These are phyloP conservation scores for Lepidothrix coronata DNA, from an alignment of 2,113 vertebrate genomes.

Conservation along the genomic window DNA sequence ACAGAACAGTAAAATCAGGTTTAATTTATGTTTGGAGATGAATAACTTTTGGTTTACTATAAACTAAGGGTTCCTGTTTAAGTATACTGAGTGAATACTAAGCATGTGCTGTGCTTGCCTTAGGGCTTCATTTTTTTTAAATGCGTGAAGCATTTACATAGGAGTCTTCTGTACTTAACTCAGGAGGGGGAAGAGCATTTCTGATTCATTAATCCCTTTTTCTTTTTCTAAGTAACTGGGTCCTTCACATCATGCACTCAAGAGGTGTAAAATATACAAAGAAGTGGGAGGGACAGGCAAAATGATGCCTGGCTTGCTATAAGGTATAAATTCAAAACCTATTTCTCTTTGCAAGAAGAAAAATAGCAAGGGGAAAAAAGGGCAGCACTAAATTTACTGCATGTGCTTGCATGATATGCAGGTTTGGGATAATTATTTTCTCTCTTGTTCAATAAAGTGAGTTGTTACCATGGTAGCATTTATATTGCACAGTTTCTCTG, in stretches of 20 bases:
- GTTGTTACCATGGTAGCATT: constrained; percentile 63
- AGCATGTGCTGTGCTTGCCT: constrained; percentile 56
- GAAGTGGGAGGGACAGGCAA: constrained; percentile 39
- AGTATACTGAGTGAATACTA: constrained; percentile 63
- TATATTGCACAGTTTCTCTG: constrained; percentile 44
- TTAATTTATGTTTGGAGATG: constrained; percentile 31
- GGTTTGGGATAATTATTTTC: constrained; percentile 64
- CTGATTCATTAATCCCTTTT: constrained; percentile 65
- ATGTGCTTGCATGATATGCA: constrained; percentile 38
- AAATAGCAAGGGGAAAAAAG: background rate
- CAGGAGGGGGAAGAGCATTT: constrained; percentile 65
- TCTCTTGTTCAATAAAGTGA: constrained; percentile 60
- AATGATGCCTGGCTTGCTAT: constrained; percentile 15
- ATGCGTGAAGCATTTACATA: constrained; percentile 59
- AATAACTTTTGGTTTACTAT: constrained; percentile 44
- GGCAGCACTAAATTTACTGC: constrained; percentile 41
- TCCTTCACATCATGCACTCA: constrained; percentile 49
- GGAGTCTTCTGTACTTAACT: constrained; percentile 63
- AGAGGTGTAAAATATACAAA: constrained; percentile 52
- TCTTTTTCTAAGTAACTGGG: constrained; percentile 40
- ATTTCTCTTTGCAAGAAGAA: background rate
- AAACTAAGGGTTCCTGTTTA: constrained; percentile 37
- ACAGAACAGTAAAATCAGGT: background rate
- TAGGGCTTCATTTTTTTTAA: constrained; percentile 59
- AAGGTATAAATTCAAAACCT: constrained; percentile 51